phyloP scores from a whole-genome alignment of 2,113 vertebrate species.

The Daphoenositta chrysoptera region DNA sequence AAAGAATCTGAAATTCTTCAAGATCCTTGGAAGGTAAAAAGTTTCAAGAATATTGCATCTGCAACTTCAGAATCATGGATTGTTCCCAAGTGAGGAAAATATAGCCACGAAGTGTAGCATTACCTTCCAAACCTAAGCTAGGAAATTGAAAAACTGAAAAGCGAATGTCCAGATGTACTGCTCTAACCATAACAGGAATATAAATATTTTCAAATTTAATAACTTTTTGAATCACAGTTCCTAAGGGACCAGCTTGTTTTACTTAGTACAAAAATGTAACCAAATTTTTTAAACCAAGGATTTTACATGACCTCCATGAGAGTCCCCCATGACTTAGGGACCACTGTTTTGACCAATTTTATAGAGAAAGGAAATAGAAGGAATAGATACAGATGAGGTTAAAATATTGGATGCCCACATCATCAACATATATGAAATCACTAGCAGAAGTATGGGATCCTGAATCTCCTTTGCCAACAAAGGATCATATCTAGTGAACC shows the following conservation, averaged over 20 bases:
- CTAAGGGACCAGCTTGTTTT: neutral
- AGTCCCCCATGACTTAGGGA: neutral
- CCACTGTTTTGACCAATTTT: neutral
- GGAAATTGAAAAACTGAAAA: neutral
- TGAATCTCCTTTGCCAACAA: neutral
- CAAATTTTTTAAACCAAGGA: neutral
- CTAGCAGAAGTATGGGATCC: neutral
- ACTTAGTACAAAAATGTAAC: neutral
- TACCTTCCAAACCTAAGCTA: neutral
- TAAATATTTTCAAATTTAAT: neutral
- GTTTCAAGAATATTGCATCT: neutral
- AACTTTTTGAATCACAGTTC: neutral
- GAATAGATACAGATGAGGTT: neutral
- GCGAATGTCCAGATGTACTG: neutral
- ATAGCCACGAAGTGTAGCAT: neutral
- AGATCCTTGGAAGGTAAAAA: neutral
- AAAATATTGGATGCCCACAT: neutral
- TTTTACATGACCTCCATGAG: neutral
- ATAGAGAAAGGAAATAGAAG: neutral
- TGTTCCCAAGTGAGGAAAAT: neutral
- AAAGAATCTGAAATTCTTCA: neutral
- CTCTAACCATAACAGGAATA: neutral
- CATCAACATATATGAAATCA: neutral
- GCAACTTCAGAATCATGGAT: neutral
- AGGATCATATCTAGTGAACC: neutral